Percentiles rank a stretch among this genome's conserved stretches.
These are phyloP conservation scores for Drosophila melanica DNA, from an alignment of 1,140 invertebrate genomes.

Conservation along the genomic window DNA sequence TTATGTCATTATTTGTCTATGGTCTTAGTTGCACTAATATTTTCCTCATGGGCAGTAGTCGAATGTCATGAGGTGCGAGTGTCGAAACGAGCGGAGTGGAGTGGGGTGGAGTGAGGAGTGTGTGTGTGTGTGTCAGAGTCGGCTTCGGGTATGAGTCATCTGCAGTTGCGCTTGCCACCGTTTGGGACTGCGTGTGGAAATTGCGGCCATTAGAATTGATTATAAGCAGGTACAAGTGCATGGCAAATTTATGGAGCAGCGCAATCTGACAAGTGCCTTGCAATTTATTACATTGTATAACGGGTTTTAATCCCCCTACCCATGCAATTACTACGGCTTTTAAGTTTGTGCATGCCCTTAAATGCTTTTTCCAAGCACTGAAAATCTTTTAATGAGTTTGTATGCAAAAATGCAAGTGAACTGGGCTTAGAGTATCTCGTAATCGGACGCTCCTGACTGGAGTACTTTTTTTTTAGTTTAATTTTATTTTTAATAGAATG, in stretches of 20 bases:
- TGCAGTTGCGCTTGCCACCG: conserved; percentile 44
- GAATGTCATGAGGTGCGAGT: conserved; percentile 31
- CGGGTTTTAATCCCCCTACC: no score
- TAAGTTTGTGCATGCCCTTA: no score
- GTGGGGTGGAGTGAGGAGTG: conserved; percentile 12
- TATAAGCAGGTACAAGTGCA: conserved; percentile 42
- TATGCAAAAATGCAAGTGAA: no score
- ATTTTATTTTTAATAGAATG: no score
- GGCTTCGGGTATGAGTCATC: conserved; percentile 56
- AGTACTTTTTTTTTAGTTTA: no score
- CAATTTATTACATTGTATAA: background rate
- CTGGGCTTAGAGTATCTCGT: no score
- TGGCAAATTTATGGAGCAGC: conserved; percentile 37
- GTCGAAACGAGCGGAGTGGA: conserved; percentile 7
- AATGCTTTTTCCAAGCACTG: no score
- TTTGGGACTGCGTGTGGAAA: conserved; percentile 44
- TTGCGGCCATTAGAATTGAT: conserved; percentile 64
- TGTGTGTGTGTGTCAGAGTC: conserved; percentile 21
- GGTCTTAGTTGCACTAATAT: conserved; percentile 78
- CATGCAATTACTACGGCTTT: no score
- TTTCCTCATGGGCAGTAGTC: conserved; percentile 71
- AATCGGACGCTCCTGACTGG: no score
- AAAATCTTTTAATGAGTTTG: no score
- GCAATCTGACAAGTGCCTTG: background rate
- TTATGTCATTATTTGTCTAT: conserved; percentile 76